Evolutionary conservation across 2,113 vertebrate species (phyloP).

Genomic region (Brachyistius frenatus): DNA sequence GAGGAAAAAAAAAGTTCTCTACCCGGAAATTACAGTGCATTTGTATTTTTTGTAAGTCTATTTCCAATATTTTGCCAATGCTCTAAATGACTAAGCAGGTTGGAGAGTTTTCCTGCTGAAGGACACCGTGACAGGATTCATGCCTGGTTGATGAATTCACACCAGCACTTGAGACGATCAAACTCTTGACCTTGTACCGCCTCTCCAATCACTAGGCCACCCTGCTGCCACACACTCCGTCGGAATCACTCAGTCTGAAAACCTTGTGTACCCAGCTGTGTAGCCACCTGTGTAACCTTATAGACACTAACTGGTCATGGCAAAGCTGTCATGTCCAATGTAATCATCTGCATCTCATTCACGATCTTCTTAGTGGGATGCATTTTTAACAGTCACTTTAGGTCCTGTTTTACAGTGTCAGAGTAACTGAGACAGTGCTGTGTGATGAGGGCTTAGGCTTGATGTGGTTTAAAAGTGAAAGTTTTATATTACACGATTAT

Average conservation of each 20-base stretch:
- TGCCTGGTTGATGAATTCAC: constrained; percentile 60
- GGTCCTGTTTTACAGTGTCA: background rate
- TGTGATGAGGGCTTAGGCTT: background rate
- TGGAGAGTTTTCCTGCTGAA: constrained; percentile 39
- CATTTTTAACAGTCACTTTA: constrained; percentile 37
- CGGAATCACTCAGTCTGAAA: constrained; percentile 61
- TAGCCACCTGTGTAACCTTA: constrained; percentile 63
- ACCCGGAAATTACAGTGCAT: background rate
- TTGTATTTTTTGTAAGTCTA: background rate
- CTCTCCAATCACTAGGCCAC: constrained; percentile 54
- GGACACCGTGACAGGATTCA: constrained; percentile 44
- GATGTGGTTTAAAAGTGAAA: background rate
- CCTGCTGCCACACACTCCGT: constrained; percentile 52
- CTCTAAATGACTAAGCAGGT: background rate
- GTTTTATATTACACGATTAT: background rate
- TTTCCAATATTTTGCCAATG: constrained; percentile 18
- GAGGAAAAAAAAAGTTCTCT: background rate
- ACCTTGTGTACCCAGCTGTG: constrained; percentile 57
- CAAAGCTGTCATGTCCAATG: constrained; percentile 52
- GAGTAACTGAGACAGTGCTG: background rate
- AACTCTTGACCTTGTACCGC: constrained; percentile 67
- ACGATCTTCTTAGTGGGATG: constrained; percentile 25
- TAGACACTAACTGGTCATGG: constrained; percentile 48
- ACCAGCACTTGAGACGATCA: constrained; percentile 58
- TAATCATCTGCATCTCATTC: constrained; percentile 45